Evolutionary conservation across 2,113 vertebrate species (phyloP), one percentile per base, ranked within the genome.

Genomic region (Ammospiza nelsoni): DNA sequence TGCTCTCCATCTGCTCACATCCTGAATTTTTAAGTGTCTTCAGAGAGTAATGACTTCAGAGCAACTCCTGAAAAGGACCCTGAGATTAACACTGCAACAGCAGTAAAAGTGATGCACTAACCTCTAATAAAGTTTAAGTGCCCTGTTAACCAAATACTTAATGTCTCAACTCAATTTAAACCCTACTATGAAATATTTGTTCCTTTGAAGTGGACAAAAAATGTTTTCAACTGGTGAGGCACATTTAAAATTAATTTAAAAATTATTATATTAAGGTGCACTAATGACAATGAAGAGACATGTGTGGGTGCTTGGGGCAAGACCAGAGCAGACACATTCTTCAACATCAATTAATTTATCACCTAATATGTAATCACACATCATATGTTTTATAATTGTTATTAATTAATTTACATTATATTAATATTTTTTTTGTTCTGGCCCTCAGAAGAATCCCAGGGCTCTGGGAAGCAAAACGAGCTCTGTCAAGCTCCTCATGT

Each of bases 121-220:
- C 39, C 61, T 84, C 33, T 78, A 72, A 59, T 57, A 78, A 89
- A 94, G 66, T 48, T 67, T 79, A 87, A 91, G 65, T 57, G 54
- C 52, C 27, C 69, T 75, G 66, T 87, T 95, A 91, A 75, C 58
- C 57, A 94, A 96, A 87, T 59, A 41, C 57, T 72, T 78, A 4
- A 35, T 76, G 80, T 90, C 75, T 93, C 87, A 81, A 78, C 86
- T 87, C 35, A 62, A 1, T 66, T 87, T 86, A 84, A 92, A 80
- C 9, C 6, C 33, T 68, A 27, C 48, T 59, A 39, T 39, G 24
- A 89, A 59, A 84, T 67, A 72, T 65, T 49, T 33, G 17, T 39
- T 86, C 51, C 46, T 89, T 55, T 81, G 39, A 80, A 90, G 75
- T 15, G 11, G 25, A 49, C 17, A 62, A 92, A 92, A 92, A 49